Percentiles rank a stretch among this genome's conserved stretches.
phyloP scores from a whole-genome alignment of 2,797 vertebrate species.

The Merluccius polli region DNA sequence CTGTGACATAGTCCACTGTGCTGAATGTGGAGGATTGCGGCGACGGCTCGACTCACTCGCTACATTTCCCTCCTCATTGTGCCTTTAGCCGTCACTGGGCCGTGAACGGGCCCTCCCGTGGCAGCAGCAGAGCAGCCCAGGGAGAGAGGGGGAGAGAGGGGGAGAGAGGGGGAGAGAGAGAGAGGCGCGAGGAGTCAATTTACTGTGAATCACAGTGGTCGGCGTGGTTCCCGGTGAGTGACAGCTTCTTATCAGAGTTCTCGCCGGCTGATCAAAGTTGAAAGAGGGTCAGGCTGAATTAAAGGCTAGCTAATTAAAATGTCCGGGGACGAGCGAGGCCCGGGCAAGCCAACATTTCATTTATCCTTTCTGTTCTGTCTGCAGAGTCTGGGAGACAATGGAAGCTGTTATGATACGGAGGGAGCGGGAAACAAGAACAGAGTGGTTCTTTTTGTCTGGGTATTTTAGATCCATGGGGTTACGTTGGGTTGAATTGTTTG shows the following conservation, averaged over 20 bases:
- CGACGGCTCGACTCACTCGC: slow-evolving; percentile 35
- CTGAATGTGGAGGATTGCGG: neutral
- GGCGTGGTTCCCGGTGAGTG: slow-evolving; percentile 57
- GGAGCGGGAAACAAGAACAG: slow-evolving; percentile 15
- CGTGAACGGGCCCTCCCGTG: slow-evolving; percentile 35
- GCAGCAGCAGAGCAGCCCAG: too few relatives aligned
- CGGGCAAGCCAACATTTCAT: slow-evolving; percentile 50
- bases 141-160: neutral
- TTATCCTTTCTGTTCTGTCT: slow-evolving; percentile 17
- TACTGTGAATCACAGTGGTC: slow-evolving; percentile 44
- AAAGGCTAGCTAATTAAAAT: slow-evolving; percentile 78
- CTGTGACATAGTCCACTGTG: neutral
- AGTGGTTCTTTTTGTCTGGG: slow-evolving; percentile 4
- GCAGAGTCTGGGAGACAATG: slow-evolving; percentile 31
- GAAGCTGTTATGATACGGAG: slow-evolving; percentile 29
- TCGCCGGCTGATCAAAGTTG: slow-evolving; percentile 68
- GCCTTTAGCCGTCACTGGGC: slow-evolving; percentile 54
- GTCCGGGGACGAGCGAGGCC: slow-evolving; percentile 65
- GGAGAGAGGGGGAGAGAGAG: neutral
- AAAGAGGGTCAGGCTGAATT: slow-evolving; percentile 75
- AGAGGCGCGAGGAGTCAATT: slow-evolving; percentile 46
- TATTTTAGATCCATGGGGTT: slow-evolving; percentile 17
- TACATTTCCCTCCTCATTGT: slow-evolving; percentile 42
- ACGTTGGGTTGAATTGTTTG: slow-evolving; percentile 29
- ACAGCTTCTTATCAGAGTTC: slow-evolving; percentile 68